Base-by-base conservation (phyloP, 2,888 invertebrate genomes). In the Bombylius discolor region DNA sequence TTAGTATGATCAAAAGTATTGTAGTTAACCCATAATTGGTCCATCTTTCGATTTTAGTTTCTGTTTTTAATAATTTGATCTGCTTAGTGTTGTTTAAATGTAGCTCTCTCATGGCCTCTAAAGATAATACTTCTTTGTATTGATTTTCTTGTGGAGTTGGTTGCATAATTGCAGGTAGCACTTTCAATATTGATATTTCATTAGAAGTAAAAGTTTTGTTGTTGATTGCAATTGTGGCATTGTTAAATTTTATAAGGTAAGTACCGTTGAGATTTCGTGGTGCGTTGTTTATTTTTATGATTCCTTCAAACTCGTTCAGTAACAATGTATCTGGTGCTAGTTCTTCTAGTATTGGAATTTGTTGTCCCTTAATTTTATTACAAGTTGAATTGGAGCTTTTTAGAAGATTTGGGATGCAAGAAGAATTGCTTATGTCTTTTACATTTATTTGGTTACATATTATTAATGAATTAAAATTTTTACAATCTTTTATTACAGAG, bases 91-190 rank as follows among this genome's bases (percentile, higher is more conserved):
- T 59, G 33, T 56, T 55, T 5, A 50, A 14, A 31, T 61, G 59
- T 11, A 58, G 45, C 46, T 59, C 57, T 31, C 59, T 57, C 51
- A 59, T 51, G 52, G 54, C 47, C 52, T 59, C 51, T 33, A 57
- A 39, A n/a, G 59, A 57, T 13, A 58, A 51, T 23, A 57, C 52
- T 57, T 61, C 58, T 47, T 58, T 56, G 39, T 56, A 48, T 33
- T 7, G 56, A n/a, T 42, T n/a, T 46, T 46, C 31, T 34, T 36
- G 47, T 14, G 56, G 51, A 14, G 49, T 52, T 33, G 60, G 58
- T 48, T 62, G 58, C 1, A 57, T n/a, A 32, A 61, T 55, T 31
- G 59, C 52, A n/a, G 59, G 61, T 44, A 62, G n/a, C n/a, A 57
- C 56, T 23, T 57, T 49, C 44, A 48, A 47, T 32, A 53, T 51